These are phyloP conservation scores for Meteorus sp. DNA, from an alignment of 1,140 invertebrate genomes.

Conservation along the genomic window DNA sequence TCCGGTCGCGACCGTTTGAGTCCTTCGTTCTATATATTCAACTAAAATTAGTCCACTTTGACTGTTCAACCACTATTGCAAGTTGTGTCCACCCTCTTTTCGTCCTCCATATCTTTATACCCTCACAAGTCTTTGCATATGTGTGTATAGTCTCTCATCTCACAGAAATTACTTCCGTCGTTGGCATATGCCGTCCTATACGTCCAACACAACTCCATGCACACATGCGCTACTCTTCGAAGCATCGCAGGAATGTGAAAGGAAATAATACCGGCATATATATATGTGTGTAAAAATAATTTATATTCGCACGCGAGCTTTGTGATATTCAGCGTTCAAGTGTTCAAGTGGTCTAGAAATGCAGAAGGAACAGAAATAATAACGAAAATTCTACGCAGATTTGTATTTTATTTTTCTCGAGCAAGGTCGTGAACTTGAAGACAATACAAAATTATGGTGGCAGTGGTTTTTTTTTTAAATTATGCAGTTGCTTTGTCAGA, in stretches of 20 bases:
- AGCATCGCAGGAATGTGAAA: not conserved
- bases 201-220: not conserved
- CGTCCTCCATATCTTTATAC: conserved; percentile 23
- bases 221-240: not conserved
- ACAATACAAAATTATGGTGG: conserved; percentile 12
- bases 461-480: conserved; percentile 7
- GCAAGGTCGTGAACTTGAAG: conserved; percentile 22
- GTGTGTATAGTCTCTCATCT: conserved; percentile 12
- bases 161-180: conserved; percentile 23
- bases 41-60: conserved; percentile 58
- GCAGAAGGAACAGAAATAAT: not conserved
- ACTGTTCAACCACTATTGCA: conserved; percentile 58
- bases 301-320: not conserved
- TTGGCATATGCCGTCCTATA: not conserved
- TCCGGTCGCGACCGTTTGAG: conserved; percentile 42
- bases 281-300: not conserved
- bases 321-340: too few species aligned
- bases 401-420: not conserved
- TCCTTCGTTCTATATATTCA: not conserved
- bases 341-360: too few species aligned
- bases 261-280: too few species aligned
- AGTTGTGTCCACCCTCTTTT: conserved; percentile 25
- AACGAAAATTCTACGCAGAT: not conserved
- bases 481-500: conserved; percentile 6
- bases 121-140: conserved; percentile 21